Evolutionary conservation across 1,140 invertebrate genomes (phyloP), one percentile per base, ranked within the genome.

Genomic region (Trichomalopsis sarcophagae): DNA sequence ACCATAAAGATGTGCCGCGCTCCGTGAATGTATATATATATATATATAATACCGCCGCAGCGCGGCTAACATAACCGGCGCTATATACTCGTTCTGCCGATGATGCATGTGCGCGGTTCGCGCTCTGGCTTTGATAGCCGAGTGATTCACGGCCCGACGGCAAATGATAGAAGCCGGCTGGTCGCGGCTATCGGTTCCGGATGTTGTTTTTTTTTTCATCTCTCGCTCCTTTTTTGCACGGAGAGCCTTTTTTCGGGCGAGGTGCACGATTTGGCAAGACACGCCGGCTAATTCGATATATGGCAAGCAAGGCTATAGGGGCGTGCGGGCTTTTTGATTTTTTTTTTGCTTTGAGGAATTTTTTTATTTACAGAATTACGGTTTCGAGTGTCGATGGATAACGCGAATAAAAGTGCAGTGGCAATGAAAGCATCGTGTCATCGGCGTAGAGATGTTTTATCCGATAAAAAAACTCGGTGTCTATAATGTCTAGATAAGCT

Each of bases 1-100:
- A 33, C 80, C 88, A 89, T 89, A 89, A 89, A 89, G 88, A 87
- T 88, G 81, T n/a, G 74, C 55, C 62, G 21, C 44, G 21, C 27
- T 44, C 71, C 36, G 17, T 21, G 36, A 10, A 62, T 76, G 17
- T 47, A 47, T 21, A 44, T 76, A 6, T 62, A n/a, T 0, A 3
- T 62, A 21, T 62, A 62, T 62, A 62, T 2, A 11, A 50, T 11
- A 50, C 10, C 9, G 55, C 17, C 55, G 55, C 14, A 21, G 27
- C 27, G 1, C 14, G 55, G 55, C 21, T 62, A n/a, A 62, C 55
- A 62, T 62, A 40, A 66, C 82, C 84, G 80, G 30, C 21, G 40
- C 40, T 62, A 47, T 44, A 4, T 27, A 27, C 27, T 27, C 44
- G 40, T 30, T 14, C 76, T 79, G 76, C 62, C 74, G 82, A 80